phyloP scores from a whole-genome alignment of 35 echinoderm and acorn worm genomes.

The Patiria miniata region DNA sequence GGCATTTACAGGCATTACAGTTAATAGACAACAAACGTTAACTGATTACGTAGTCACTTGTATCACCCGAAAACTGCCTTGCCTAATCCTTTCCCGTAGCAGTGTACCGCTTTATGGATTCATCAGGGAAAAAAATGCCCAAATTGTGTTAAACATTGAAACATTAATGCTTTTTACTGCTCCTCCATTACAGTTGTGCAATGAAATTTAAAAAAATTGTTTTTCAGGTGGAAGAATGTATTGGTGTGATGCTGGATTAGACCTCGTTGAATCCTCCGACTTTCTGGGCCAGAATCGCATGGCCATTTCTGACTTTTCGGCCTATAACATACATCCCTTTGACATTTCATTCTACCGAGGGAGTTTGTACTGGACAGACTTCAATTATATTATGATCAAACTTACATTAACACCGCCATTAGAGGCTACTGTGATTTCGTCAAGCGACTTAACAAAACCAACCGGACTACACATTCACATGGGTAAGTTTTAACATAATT shows the following conservation, averaged over 20 bases:
- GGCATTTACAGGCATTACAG: too few relatives aligned
- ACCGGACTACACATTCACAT: neutral
- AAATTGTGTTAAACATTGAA: too few relatives aligned
- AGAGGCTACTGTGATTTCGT: too few relatives aligned
- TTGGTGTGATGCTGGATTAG: conserved; percentile 48
- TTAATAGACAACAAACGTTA: too few relatives aligned
- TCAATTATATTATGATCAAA: neutral
- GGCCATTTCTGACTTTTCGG: neutral
- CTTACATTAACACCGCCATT: too few relatives aligned
- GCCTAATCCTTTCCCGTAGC: too few relatives aligned
- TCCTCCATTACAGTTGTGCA: too few relatives aligned
- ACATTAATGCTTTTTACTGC: neutral
- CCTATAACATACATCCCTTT: conserved; percentile 35
- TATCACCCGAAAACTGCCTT: too few relatives aligned
- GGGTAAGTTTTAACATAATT: neutral
- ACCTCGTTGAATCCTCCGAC: conserved; percentile 31
- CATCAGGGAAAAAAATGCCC: too few relatives aligned
- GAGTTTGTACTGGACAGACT: conserved; percentile 42
- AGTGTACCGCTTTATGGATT: too few relatives aligned
- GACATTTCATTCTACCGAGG: conserved; percentile 17
- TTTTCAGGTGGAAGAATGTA: conserved; percentile 24
- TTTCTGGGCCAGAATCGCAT: conserved; percentile 22
- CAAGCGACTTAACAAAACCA: neutral
- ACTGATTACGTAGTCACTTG: too few relatives aligned
- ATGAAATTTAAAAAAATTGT: too few relatives aligned